Evolutionary conservation across 2,888 invertebrate genomes (phyloP).

Genomic region (Acleris literana): DNA sequence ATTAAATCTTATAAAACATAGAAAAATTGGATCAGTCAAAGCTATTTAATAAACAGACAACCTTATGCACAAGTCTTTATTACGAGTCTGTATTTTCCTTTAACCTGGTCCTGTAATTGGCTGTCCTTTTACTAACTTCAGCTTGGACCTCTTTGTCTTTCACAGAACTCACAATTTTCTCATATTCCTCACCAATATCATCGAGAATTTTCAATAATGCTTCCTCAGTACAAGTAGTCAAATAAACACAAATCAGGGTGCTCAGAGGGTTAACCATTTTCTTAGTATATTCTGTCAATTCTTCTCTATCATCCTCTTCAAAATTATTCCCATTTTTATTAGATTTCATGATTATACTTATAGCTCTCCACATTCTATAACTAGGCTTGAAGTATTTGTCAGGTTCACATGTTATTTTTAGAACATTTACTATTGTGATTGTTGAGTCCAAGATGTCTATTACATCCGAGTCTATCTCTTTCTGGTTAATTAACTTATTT

Average conservation of each 20-base stretch:
- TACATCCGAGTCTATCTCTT: constrained; percentile 69
- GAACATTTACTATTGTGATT: constrained; percentile 55
- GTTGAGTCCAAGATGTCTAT: constrained; percentile 67
- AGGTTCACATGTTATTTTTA: constrained; percentile 55
- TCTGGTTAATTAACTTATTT: constrained; percentile 60
- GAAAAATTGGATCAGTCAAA: neutral
- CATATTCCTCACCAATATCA: constrained; percentile 57
- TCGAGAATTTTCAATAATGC: constrained; percentile 59
- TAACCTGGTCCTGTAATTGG: constrained; percentile 60
- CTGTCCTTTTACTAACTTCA: constrained; percentile 55
- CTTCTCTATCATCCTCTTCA: constrained; percentile 61
- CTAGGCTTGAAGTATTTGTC: constrained; percentile 62
- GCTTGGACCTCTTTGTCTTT: constrained; percentile 51
- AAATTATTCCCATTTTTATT: constrained; percentile 57
- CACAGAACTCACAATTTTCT: constrained; percentile 55
- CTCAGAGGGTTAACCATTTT: constrained; percentile 61
- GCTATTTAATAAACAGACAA: constrained; percentile 1
- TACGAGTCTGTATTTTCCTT: constrained; percentile 62
- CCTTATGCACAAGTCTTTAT: constrained; percentile 40
- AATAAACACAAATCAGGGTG: constrained; percentile 60
- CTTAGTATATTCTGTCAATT: constrained; percentile 54
- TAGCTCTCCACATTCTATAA: constrained; percentile 67
- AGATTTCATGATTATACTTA: constrained; percentile 51
- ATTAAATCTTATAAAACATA: neutral
- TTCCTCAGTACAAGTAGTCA: constrained; percentile 61